These are phyloP conservation scores for Agriopis marginaria DNA, from an alignment of 2,888 invertebrate species.

Conservation along the genomic window DNA sequence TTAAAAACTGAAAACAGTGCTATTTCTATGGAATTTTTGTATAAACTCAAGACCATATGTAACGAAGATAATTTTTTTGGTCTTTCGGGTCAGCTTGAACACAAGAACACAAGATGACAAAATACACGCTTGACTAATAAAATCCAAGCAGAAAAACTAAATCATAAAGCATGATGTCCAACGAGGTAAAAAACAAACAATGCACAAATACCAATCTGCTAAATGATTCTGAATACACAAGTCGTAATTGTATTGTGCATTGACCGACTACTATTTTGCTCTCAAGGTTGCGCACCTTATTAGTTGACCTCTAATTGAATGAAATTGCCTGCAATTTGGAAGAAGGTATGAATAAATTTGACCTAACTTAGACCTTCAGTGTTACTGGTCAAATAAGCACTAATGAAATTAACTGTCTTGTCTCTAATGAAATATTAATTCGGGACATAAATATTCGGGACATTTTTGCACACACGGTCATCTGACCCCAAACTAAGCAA, in stretches of 20 bases:
- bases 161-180: conserved; percentile 17
- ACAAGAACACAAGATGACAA: too few species aligned
- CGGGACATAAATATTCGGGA: too few species aligned
- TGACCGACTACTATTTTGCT: conserved; percentile 29
- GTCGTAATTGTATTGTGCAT: conserved; percentile 25
- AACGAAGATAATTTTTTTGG: too few species aligned
- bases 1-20: too few species aligned
- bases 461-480: too few species aligned
- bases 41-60: too few species aligned
- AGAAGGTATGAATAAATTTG: conserved; percentile 8
- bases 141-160: not conserved
- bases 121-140: not conserved
- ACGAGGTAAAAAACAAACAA: conserved; percentile 9
- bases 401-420: not conserved
- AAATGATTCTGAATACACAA: conserved; percentile 11
- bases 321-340: conserved; percentile 16
- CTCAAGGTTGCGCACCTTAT: conserved; percentile 31
- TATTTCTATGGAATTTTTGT: too few species aligned
- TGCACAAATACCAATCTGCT: conserved; percentile 15
- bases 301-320: conserved; percentile 16
- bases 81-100: too few species aligned
- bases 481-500: too few species aligned
- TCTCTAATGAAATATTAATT: too few species aligned
- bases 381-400: not conserved
- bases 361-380: not conserved